A percentile compares a stretch with the other conserved stretches of the same genome.
phyloP scores from a whole-genome alignment of 2,797 vertebrate genomes.

The Artibeus lituratus region DNA sequence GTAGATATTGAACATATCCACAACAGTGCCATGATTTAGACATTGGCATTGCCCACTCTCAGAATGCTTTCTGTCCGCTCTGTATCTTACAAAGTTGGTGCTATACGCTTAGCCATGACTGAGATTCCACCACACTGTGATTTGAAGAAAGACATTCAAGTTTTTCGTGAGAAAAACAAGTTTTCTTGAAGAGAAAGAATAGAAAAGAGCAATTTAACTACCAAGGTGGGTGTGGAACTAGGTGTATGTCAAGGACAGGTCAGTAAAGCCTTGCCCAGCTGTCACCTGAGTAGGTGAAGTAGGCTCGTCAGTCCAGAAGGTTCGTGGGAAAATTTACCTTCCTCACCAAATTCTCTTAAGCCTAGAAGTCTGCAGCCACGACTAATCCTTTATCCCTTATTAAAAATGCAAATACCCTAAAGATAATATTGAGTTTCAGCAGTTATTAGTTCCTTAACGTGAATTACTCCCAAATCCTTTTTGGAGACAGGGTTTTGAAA shows the following conservation, averaged over 20 bases:
- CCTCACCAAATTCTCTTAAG: neutral
- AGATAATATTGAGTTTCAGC: neutral
- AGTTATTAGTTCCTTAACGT: neutral
- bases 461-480: slow-evolving; percentile 15
- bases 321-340: neutral
- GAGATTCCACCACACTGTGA: neutral
- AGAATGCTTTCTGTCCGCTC: neutral
- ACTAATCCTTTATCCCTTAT: neutral
- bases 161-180: neutral
- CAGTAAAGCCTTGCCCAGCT: neutral
- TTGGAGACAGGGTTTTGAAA: slow-evolving; percentile 12
- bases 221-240: neutral
- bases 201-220: neutral
- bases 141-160: neutral
- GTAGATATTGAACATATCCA: neutral
- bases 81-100: neutral
- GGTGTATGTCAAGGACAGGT: neutral
- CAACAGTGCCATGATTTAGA: neutral
- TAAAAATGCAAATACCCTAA: slow-evolving; percentile 16
- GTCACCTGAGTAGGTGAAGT: neutral
- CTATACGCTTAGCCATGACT: neutral
- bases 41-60: neutral
- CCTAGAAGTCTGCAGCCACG: neutral
- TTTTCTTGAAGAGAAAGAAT: slow-evolving; percentile 34
- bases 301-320: neutral